Percentiles rank a stretch among this genome's conserved stretches.
These are phyloP conservation scores for Gryon sp. DNA, from an alignment of 1,140 invertebrate species.

Conservation along the genomic window DNA sequence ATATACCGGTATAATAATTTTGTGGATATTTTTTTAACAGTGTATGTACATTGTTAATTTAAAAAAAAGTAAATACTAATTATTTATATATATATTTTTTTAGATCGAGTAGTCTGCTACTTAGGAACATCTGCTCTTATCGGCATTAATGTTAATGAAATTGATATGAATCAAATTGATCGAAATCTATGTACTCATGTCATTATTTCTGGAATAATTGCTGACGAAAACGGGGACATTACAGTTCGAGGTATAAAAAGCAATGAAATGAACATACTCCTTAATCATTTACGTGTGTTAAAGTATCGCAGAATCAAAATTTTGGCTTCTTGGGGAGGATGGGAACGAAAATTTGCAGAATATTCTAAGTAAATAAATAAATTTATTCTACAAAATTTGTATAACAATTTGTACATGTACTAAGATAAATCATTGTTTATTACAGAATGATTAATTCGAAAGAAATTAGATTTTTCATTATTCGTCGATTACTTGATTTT, in stretches of 20 bases:
- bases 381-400: no score
- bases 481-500: conserved; percentile 1
- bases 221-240: neutral
- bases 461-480: neutral
- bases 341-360: no score
- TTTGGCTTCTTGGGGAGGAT: conserved; percentile 24
- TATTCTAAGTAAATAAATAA: no score
- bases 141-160: neutral
- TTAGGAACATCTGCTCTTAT: neutral
- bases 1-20: no score
- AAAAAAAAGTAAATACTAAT: no score
- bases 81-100: conserved; percentile 4
- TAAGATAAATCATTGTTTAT: neutral
- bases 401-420: no score
- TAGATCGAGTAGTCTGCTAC: conserved; percentile 14
- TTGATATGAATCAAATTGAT: conserved; percentile 14
- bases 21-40: no score
- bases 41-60: no score
- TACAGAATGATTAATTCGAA: neutral
- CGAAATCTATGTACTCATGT: conserved; percentile 16
- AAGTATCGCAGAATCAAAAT: conserved; percentile 9
- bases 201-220: neutral
- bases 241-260: neutral
- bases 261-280: neutral
- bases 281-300: neutral